Evolutionary conservation across 2,113 vertebrate species (phyloP).

Genomic region (Mustela lutreola): DNA sequence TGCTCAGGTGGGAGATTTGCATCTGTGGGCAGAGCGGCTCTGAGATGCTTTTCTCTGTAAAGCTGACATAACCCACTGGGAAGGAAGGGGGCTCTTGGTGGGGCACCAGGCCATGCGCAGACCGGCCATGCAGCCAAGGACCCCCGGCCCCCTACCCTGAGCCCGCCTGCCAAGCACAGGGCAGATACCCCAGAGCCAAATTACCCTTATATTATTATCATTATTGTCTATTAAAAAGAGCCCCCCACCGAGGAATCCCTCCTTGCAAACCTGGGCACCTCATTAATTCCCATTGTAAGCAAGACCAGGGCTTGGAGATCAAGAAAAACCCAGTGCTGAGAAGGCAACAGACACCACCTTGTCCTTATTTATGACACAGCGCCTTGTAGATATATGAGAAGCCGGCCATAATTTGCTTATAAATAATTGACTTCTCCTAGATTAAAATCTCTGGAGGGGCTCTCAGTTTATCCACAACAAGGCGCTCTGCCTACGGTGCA

Average conservation of each 20-base stretch:
- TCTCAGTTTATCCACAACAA: slow-evolving; percentile 91
- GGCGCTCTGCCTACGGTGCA: slow-evolving; percentile 89
- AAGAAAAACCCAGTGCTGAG: slow-evolving; percentile 43
- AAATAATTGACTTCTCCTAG: slow-evolving; percentile 95
- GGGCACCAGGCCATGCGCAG: not conserved
- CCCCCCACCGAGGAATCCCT: not conserved
- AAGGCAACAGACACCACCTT: slow-evolving; percentile 78
- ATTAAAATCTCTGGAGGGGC: slow-evolving; percentile 93
- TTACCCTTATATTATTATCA: not conserved
- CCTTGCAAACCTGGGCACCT: not conserved
- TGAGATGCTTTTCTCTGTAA: slow-evolving; percentile 62
- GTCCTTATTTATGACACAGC: slow-evolving; percentile 88
- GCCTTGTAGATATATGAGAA: slow-evolving; percentile 88
- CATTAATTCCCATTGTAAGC: slow-evolving; percentile 78
- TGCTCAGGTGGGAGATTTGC: slow-evolving; percentile 46
- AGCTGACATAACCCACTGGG: slow-evolving; percentile 24
- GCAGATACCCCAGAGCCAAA: not conserved
- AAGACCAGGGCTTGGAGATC: not conserved
- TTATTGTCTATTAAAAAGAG: not conserved
- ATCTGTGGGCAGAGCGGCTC: slow-evolving; percentile 64
- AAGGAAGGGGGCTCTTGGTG: not conserved
- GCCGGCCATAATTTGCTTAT: slow-evolving; percentile 94
- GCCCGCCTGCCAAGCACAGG: accelerated
- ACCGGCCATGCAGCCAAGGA: accelerated
- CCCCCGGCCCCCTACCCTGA: too few species aligned